These are phyloP conservation scores for Chironomus striatipennis DNA, from an alignment of 1,140 invertebrate genomes.

Conservation along the genomic window DNA sequence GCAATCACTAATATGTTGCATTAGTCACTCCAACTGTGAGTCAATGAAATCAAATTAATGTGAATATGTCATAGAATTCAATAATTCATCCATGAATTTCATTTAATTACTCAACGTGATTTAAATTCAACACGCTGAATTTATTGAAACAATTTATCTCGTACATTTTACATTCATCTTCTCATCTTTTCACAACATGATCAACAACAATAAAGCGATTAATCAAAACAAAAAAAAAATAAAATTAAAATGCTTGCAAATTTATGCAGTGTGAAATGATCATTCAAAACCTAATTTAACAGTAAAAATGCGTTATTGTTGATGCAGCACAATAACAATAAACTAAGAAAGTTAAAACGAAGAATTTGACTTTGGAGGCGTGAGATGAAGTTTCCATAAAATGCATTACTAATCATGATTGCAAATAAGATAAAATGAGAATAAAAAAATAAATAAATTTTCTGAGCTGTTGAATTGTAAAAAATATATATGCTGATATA, in stretches of 20 bases:
- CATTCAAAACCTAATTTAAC: not conserved
- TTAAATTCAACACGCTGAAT: too few relatives aligned
- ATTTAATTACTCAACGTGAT: too few relatives aligned
- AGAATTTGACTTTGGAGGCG: not conserved
- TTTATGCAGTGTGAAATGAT: conserved; percentile 3
- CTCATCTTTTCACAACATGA: too few relatives aligned
- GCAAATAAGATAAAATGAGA: not conserved
- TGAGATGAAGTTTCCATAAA: not conserved
- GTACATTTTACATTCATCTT: too few relatives aligned
- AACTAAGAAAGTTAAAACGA: not conserved
- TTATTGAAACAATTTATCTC: too few relatives aligned
- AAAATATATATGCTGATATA: too few relatives aligned
- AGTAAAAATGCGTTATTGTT: not conserved
- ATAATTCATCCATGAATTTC: too few relatives aligned
- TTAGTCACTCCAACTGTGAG: too few relatives aligned
- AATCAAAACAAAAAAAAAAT: not conserved
- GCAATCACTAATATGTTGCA: too few relatives aligned
- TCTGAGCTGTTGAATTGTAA: too few relatives aligned
- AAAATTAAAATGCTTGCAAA: not conserved
- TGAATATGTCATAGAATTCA: too few relatives aligned
- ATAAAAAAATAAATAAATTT: not conserved
- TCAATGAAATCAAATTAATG: too few relatives aligned
- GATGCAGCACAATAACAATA: not conserved
- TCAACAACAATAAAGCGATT: not conserved
- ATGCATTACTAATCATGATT: conserved; percentile 8